Evolutionary conservation across 2,888 invertebrate species (phyloP), one percentile per base, ranked within the genome.

Genomic region (Thymelicus sylvestris): DNA sequence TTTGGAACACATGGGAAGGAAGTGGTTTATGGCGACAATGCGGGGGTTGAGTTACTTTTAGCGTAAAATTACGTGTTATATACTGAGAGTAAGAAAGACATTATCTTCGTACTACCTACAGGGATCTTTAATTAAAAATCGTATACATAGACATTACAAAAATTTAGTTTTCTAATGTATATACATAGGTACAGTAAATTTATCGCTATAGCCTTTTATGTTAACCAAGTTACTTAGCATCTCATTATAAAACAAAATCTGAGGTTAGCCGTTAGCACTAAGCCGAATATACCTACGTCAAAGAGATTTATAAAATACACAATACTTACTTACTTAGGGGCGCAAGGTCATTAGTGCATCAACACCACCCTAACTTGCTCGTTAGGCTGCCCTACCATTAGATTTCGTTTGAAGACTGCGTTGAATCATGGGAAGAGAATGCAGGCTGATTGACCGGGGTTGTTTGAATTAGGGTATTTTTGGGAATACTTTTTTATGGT

Each of bases 1-100:
- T n/a, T 44, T 47, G 48, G 59, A 39, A 59, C 59, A 59, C 39
- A 39, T 59, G 59, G 59, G 59, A 59, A 59, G 59, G 31, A 39
- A 59, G 39, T 59, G 59, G 59, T 55, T 55, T 55, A 55, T 55
- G 24, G 55, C 55, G 24, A n/a, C 24, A 55, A 7, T 55, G 24
- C 8, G 12, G 19, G 24, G 55, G n/a, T 24, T 15, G 24, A 55
- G 55, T 55, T 55, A 24, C 19, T 24, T 55, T 59, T n/a, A 39
- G 59, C 38, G 59, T 59, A 12, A 39, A 59, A 59, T 59, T 39
- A 44, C 44, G 12, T 12, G 12, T 8, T 44, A 39, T 8, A 57
- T 13, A 13, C 31, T 24, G 12, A 13, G 24, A 12, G 5, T 7
- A 8, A 57, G 44, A 44, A 44, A 12, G 12, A 10, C 8, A 44